Percentiles rank a stretch among this genome's conserved stretches.
phyloP scores from a whole-genome alignment of 2,113 vertebrate species.

The Rhynchomys soricoides region DNA sequence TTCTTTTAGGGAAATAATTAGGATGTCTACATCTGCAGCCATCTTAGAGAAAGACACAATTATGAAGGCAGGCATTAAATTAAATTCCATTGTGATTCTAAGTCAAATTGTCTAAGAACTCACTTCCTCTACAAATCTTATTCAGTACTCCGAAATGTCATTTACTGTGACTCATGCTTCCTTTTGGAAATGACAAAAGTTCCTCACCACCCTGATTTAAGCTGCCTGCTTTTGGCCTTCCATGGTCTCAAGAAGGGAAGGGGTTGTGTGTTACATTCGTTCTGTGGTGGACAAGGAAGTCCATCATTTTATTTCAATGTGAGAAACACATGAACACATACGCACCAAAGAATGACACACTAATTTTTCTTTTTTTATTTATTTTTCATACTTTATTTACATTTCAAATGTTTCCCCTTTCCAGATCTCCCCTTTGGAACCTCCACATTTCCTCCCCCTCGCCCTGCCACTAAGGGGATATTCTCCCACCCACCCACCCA shows the following conservation, averaged over 20 bases:
- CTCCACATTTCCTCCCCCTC: too few relatives aligned
- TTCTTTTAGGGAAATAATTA: slow-evolving; percentile 62
- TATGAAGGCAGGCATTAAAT: slow-evolving; percentile 81
- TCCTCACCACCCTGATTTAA: slow-evolving; percentile 87
- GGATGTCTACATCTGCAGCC: not conserved
- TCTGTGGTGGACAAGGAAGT: slow-evolving; percentile 84
- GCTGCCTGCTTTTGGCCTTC: slow-evolving; percentile 83
- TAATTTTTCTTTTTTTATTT: too few relatives aligned
- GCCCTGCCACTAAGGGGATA: too few relatives aligned
- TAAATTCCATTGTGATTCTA: slow-evolving; percentile 77
- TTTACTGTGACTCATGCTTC: slow-evolving; percentile 87
- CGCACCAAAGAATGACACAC: too few relatives aligned
- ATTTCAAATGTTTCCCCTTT: too few relatives aligned
- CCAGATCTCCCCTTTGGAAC: too few relatives aligned
- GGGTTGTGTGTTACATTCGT: slow-evolving; percentile 85
- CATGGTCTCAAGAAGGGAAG: slow-evolving; percentile 86
- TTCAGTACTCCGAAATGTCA: slow-evolving; percentile 88
- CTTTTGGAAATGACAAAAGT: slow-evolving; percentile 90
- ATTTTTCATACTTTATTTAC: too few relatives aligned
- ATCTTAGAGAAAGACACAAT: slow-evolving; percentile 66
- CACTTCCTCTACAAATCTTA: slow-evolving; percentile 90
- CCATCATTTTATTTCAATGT: slow-evolving; percentile 82
- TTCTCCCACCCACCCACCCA: too few relatives aligned
- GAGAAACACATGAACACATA: too few relatives aligned
- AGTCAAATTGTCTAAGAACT: slow-evolving; percentile 86